These are phyloP conservation scores for Diaphora mendica DNA, from an alignment of 2,888 invertebrate genomes.

Conservation along the genomic window DNA sequence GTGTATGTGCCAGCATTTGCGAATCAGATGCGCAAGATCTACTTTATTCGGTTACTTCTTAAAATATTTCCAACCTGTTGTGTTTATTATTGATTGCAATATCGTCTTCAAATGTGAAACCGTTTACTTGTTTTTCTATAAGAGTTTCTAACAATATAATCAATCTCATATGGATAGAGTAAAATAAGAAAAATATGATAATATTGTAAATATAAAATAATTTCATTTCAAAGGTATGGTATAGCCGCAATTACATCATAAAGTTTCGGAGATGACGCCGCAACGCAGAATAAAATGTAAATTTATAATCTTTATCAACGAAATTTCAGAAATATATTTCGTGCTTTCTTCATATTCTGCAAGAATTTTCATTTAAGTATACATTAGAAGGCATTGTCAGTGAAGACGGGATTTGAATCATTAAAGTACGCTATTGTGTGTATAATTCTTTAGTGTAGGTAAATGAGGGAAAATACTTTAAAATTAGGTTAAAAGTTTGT, in stretches of 20 bases:
- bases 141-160: background rate
- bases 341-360: background rate
- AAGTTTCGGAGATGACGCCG: background rate
- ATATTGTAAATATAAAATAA: background rate
- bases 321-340: background rate
- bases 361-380: background rate
- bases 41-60: background rate
- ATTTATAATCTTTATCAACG: background rate
- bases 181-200: background rate
- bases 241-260: background rate
- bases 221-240: background rate
- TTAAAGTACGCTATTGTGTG: background rate
- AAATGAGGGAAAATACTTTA: background rate
- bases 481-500: background rate
- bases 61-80: background rate
- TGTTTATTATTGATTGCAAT: background rate
- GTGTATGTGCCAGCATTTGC: background rate
- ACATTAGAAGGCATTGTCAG: background rate
- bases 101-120: too few relatives aligned
- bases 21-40: background rate
- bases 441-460: background rate
- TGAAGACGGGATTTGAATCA: background rate
- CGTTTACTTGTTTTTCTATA: background rate
- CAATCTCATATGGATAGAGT: background rate
- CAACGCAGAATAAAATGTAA: background rate